Evolutionary conservation across 2,888 invertebrate genomes (phyloP).

Genomic region (Eupeodes latifasciatus): DNA sequence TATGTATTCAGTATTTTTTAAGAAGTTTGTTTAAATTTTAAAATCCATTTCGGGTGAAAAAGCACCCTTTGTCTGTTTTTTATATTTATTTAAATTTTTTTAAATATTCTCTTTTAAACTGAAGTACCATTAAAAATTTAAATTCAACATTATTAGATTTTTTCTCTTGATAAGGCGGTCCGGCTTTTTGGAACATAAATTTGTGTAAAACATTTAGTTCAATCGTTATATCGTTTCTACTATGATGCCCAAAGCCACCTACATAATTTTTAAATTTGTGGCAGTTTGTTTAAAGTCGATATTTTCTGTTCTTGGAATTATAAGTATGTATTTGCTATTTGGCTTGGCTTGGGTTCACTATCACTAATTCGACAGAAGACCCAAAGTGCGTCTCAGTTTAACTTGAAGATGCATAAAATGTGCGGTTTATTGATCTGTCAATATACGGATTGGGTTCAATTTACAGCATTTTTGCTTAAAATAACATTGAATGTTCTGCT

Average conservation of each 20-base stretch:
- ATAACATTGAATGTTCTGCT: constrained; percentile 19
- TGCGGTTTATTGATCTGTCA: constrained; percentile 68
- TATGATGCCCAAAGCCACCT: background rate
- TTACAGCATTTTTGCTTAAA: constrained; percentile 33
- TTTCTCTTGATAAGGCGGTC: constrained; percentile 44
- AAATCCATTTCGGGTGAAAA: too few relatives aligned
- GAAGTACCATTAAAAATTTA: constrained; percentile 58
- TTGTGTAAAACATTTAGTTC: constrained; percentile 9
- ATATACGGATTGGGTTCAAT: constrained; percentile 69
- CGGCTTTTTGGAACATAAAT: constrained; percentile 63
- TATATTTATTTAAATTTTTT: constrained; percentile 2
- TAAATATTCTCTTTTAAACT: constrained; percentile 44
- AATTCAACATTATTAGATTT: constrained; percentile 68
- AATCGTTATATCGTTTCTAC: background rate
- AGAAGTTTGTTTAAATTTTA: too few relatives aligned
- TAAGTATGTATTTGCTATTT: background rate
- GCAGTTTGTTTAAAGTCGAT: background rate
- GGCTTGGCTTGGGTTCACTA: constrained; percentile 22
- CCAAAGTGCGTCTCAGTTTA: constrained; percentile 38
- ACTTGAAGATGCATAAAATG: constrained; percentile 61
- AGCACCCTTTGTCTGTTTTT: background rate
- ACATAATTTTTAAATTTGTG: background rate
- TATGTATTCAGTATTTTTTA: too few relatives aligned
- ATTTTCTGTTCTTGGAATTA: constrained; percentile 19
- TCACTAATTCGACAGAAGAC: constrained; percentile 14